Conservation (phyloP, 1,140 invertebrate species). For the Leptopilina clavipes region DNA sequence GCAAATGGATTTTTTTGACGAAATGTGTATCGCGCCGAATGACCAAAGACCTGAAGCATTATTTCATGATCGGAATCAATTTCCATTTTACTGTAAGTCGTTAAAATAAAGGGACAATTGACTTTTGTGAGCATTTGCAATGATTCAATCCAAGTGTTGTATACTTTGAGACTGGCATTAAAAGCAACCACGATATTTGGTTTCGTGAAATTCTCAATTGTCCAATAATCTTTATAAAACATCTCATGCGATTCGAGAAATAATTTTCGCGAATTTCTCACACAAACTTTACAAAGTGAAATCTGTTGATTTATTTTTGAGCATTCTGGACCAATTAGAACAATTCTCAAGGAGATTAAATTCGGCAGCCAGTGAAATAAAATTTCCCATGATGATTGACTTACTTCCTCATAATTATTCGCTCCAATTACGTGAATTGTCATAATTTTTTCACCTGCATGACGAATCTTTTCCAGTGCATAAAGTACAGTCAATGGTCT, state of each 20-base stretch:
- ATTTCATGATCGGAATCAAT: conserved; percentile 6
- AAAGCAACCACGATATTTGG: background rate
- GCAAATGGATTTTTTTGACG: background rate
- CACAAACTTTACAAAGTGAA: conserved; percentile 21
- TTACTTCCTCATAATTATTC: background rate
- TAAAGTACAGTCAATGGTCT: conserved; percentile 33
- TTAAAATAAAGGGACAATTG: conserved; percentile 12
- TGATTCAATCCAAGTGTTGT: background rate
- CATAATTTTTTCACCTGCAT: background rate
- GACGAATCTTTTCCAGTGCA: conserved; percentile 21
- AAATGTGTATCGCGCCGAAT: background rate
- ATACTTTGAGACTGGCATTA: conserved; percentile 6
- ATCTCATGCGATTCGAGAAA: background rate
- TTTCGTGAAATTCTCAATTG: background rate
- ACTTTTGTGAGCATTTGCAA: background rate
- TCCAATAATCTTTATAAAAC: conserved; percentile 26
- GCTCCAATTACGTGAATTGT: conserved; percentile 38
- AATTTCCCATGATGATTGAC: conserved; percentile 14
- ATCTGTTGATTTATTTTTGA: background rate
- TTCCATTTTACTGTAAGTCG: background rate
- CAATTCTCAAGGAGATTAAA: background rate
- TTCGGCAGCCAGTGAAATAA: background rate
- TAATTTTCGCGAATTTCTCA: background rate
- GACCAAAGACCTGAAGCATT: background rate
- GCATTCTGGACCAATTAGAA: conserved; percentile 32